Conservation (phyloP, 1,140 invertebrate species). For the Drosophila sp. region DNA sequence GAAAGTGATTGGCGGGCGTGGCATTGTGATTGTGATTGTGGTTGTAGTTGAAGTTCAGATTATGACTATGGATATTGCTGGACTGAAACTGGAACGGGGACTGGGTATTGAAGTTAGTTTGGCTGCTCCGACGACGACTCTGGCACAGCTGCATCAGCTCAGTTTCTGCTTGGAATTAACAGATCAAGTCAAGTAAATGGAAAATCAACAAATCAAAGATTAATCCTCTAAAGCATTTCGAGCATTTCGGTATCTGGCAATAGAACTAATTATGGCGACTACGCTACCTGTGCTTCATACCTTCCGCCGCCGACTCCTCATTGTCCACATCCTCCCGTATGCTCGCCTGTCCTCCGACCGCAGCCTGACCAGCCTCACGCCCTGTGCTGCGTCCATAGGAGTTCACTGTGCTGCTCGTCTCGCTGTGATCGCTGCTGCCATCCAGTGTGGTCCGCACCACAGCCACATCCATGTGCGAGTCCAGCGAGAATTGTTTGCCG, state of each 20-base stretch:
- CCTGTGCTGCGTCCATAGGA: neutral
- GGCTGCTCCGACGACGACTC: constrained; percentile 16
- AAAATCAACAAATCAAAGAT: too few species aligned
- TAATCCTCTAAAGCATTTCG: constrained; percentile 2
- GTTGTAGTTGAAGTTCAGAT: constrained; percentile 27
- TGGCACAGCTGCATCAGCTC: constrained; percentile 57
- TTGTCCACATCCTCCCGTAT: constrained; percentile 75
- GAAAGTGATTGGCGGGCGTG: constrained; percentile 60
- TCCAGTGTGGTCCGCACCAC: constrained; percentile 72
- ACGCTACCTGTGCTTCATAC: constrained; percentile 84
- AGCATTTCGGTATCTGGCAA: constrained; percentile 34
- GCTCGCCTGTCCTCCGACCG: constrained; percentile 42
- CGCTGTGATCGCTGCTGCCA: constrained; percentile 15
- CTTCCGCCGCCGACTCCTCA: constrained; percentile 78
- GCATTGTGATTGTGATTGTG: constrained; percentile 6
- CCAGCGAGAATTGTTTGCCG: constrained; percentile 95
- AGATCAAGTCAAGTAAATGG: neutral
- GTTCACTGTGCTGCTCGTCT: constrained; percentile 11
- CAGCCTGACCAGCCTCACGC: neutral
- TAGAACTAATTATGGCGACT: constrained; percentile 61
- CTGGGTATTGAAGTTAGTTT: constrained; percentile 4
- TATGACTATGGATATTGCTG: constrained; percentile 35
- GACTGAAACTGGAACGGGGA: constrained; percentile 39
- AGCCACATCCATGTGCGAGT: constrained; percentile 96
- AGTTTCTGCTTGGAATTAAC: constrained; percentile 48